A percentile compares a stretch with the other conserved stretches of the same genome.
Evolutionary conservation across 2,888 invertebrate genomes (phyloP).

Genomic region (Trichopria drosophilae): DNA sequence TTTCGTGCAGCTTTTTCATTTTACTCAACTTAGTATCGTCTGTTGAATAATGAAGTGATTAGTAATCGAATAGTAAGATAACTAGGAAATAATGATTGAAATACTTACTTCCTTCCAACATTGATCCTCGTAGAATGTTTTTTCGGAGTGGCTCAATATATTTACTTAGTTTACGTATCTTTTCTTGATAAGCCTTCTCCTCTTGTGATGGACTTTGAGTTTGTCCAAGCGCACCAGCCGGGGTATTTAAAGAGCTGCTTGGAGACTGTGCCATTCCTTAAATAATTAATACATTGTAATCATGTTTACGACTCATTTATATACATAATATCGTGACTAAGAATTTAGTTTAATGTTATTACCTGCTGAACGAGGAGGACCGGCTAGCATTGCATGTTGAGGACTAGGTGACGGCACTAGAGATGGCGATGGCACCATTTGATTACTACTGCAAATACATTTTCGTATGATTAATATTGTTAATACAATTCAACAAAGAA

Average conservation of each 20-base stretch:
- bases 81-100: slow-evolving; percentile 1
- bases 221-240: slow-evolving; percentile 61
- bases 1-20: slow-evolving; percentile 92
- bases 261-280: slow-evolving; percentile 76
- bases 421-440: slow-evolving; percentile 73
- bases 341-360: slow-evolving; percentile 42
- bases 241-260: slow-evolving; percentile 81
- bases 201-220: slow-evolving; percentile 65
- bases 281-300: slow-evolving; percentile 6
- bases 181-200: slow-evolving; percentile 85
- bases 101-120: slow-evolving; percentile 68
- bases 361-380: slow-evolving; percentile 65
- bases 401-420: slow-evolving; percentile 70
- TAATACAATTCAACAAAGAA: slow-evolving; percentile 1
- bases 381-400: slow-evolving; percentile 66
- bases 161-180: slow-evolving; percentile 88
- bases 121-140: slow-evolving; percentile 84
- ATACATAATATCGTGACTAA: slow-evolving; percentile 15
- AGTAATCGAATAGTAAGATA: slow-evolving; percentile 10
- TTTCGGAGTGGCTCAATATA: slow-evolving; percentile 90
- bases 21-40: slow-evolving; percentile 89
- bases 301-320: neutral
- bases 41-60: slow-evolving; percentile 50
- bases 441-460: slow-evolving; percentile 55
- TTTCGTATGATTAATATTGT: neutral